A percentile compares a stretch with the other conserved stretches of the same genome.
Evolutionary conservation across 2,113 vertebrate species (phyloP).

Genomic region (Rhea americana): DNA sequence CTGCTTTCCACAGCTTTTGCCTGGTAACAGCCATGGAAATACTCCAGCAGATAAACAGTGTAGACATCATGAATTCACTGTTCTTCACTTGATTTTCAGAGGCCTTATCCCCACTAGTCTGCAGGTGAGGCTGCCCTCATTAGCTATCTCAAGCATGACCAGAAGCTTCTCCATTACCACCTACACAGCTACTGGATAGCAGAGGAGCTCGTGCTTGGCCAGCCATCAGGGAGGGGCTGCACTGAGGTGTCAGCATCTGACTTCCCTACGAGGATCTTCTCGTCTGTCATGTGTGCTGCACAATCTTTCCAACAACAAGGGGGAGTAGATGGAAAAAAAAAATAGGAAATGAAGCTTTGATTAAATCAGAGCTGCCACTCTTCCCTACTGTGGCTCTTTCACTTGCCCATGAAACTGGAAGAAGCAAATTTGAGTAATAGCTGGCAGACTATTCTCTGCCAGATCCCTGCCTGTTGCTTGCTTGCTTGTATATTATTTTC

Average conservation of each 20-base stretch:
- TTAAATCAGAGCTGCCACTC: background rate
- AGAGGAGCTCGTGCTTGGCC: fast-evolving
- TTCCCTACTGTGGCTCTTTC: background rate
- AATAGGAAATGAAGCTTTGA: background rate
- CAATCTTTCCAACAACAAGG: background rate
- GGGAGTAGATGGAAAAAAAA: background rate
- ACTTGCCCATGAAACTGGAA: background rate
- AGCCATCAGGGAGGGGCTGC: background rate
- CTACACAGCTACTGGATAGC: background rate
- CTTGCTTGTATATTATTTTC: background rate
- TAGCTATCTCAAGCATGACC: background rate
- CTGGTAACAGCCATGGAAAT: background rate
- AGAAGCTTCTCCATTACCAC: background rate
- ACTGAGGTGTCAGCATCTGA: too few species aligned
- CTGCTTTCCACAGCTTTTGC: background rate
- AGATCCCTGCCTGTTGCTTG: background rate
- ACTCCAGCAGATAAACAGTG: background rate
- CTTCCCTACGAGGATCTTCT: background rate
- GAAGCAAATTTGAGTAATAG: background rate
- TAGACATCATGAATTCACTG: background rate
- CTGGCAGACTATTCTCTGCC: background rate
- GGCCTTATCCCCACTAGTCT: background rate
- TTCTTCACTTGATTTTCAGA: background rate
- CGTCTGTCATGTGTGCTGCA: fast-evolving
- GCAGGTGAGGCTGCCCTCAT: background rate